phyloP scores from a whole-genome alignment of 2,888 invertebrate genomes.

The Aporophyla nigra region DNA sequence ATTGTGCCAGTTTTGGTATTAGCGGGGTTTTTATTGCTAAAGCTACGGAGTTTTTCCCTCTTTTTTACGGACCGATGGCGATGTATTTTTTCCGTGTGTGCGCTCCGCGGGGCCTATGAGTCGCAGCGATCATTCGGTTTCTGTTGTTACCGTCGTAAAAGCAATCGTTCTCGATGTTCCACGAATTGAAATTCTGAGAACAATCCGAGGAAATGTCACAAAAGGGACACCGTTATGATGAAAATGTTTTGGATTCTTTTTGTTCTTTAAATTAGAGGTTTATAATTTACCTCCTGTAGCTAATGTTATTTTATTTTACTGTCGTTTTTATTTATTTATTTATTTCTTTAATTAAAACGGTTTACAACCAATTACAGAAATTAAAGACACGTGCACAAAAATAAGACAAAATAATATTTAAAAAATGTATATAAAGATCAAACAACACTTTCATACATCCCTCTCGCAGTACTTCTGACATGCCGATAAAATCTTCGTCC shows the following conservation, averaged over 20 bases:
- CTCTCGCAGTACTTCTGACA: no score
- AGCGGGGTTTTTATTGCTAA: conserved; percentile 78
- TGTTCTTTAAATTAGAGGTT: conserved; percentile 32
- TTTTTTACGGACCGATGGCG: conserved; percentile 68
- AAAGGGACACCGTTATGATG: conserved; percentile 41
- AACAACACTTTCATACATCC: no score
- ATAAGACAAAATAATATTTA: no score
- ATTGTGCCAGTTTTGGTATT: conserved; percentile 82
- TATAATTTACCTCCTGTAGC: conserved; percentile 12
- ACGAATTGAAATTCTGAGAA: conserved; percentile 61
- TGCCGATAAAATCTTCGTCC: no score
- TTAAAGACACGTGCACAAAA: no score
- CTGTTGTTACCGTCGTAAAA: conserved; percentile 64
- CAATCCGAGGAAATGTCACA: conserved; percentile 50
- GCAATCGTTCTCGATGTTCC: conserved; percentile 52
- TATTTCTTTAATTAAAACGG: no score
- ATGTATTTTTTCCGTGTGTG: conserved; percentile 65
- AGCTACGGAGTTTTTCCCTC: conserved; percentile 66
- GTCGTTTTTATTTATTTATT: no score
- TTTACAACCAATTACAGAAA: no score
- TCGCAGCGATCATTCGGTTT: conserved; percentile 68
- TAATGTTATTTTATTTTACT: conserved; percentile 1
- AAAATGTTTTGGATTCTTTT: conserved; percentile 40
- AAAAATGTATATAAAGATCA: no score
- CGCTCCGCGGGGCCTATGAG: conserved; percentile 58